Conservation (phyloP, 92 coral and sea anemone genomes). For the Actinernus sp. region DNA sequence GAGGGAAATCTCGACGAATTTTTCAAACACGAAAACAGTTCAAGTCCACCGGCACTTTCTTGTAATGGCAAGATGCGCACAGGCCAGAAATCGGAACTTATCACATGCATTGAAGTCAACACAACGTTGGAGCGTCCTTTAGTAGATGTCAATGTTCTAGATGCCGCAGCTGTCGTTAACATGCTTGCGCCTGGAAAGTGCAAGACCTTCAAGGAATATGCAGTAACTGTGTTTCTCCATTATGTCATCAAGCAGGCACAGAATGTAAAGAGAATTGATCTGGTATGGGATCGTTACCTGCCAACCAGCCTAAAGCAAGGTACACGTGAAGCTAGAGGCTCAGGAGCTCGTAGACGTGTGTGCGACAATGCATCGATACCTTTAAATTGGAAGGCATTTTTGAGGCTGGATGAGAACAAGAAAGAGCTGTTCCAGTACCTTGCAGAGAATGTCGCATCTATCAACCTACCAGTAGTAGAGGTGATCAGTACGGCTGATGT, state of each 20-base stretch:
- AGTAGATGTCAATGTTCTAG: constrained; percentile 51
- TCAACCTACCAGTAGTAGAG: constrained; percentile 22
- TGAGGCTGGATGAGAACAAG: constrained; percentile 55
- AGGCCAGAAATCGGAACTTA: constrained; percentile 36
- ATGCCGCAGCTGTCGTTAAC: constrained; percentile 55
- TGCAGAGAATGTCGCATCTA: constrained; percentile 5
- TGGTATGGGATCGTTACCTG: constrained; percentile 15
- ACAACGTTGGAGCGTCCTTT: constrained; percentile 16
- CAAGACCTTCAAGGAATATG: constrained; percentile 43
- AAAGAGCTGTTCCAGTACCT: constrained; percentile 45
- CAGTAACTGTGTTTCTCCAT: constrained; percentile 23
- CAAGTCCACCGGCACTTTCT: constrained; percentile 34
- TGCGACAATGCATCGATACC: constrained; percentile 33
- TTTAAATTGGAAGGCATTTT: constrained; percentile 32
- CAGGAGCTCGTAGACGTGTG: constrained; percentile 33
- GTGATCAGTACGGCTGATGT: constrained; percentile 27
- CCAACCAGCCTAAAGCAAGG: constrained; percentile 1
- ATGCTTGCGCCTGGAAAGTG: constrained; percentile 51
- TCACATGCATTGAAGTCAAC: constrained; percentile 11
- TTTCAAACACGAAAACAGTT: constrained; percentile 51
- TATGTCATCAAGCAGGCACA: constrained; percentile 21
- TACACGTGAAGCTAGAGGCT: constrained; percentile 54
- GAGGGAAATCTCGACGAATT: constrained; percentile 51
- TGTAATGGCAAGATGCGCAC: constrained; percentile 19
- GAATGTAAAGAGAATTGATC: constrained; percentile 26